Evolutionary conservation across 2,888 invertebrate species (phyloP), one percentile per base, ranked within the genome.

Genomic region (Hemithea aestivaria): DNA sequence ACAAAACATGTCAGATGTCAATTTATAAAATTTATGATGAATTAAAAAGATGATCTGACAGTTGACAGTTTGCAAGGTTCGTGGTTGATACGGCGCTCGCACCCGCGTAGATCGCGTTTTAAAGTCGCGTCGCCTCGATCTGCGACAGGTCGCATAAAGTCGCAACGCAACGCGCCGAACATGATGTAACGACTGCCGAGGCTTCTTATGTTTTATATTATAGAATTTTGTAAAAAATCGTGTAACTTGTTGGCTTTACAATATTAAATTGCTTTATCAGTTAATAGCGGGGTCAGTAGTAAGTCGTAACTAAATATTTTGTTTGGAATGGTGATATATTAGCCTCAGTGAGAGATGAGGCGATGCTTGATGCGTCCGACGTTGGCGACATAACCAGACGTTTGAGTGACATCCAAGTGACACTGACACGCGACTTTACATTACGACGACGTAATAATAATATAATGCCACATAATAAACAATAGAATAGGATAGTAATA

Each of bases 1-100:
- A 82, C 81, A 79, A 79, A 84, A 77, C 73, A 81, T 78, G 75
- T 80, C 83, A 84, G 79, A 59, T 80, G 82, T 81, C 82, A 83
- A 80, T 80, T 83, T 75, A 61, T 73, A 63, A 76, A 82, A 81
- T 81, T 82, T 79, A 71, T 72, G 66, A 62, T 52, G 64, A 78
- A 79, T 82, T 83, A 82, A 82, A 81, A 80, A 72, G 73, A 70
- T 66, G 62, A 67, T 54, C 58, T 78, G 81, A 83, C 81, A 78
- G 78, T 71, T 77, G 81, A 77, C 79, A 71, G 71, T 71, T 65
- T 53, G 60, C 63, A 67, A 62, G 62, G 58, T 56, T 16, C 16
- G 16, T 4, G 16, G 3, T 5, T 16, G 3, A 5, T 50, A 56
- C 48, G 49, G 56, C 46, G 39, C 48, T 47, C 35, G 33, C 34